Percentiles rank a stretch among this genome's conserved stretches.
These are phyloP conservation scores for Nephrocerus scutellatus DNA, from an alignment of 2,888 invertebrate genomes.

Conservation along the genomic window DNA sequence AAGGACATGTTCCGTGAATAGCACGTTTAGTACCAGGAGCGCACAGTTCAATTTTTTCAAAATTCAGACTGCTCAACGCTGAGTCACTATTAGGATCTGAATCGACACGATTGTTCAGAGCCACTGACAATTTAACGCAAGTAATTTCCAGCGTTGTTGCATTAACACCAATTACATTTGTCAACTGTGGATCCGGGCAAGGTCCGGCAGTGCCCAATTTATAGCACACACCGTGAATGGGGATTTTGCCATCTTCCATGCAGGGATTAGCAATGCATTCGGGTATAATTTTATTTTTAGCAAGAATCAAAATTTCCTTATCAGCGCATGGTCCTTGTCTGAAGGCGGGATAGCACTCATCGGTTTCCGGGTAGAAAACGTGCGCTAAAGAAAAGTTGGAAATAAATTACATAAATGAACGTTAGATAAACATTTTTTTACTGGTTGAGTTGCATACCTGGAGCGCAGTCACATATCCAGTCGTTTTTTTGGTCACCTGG, in stretches of 20 bases:
- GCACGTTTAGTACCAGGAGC: slow-evolving; percentile 31
- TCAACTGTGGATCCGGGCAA: slow-evolving; percentile 40
- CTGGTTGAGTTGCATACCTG: slow-evolving; percentile 27
- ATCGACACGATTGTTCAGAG: slow-evolving; percentile 39
- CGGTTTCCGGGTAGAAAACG: slow-evolving; percentile 56
- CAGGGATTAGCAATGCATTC: slow-evolving; percentile 60
- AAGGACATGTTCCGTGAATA: slow-evolving; percentile 32
- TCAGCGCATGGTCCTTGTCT: slow-evolving; percentile 57
- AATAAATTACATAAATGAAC: neutral
- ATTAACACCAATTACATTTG: slow-evolving; percentile 55
- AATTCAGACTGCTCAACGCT: slow-evolving; percentile 25
- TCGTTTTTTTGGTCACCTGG: slow-evolving; percentile 59
- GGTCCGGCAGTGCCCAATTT: slow-evolving; percentile 32
- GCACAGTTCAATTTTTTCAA: slow-evolving; percentile 32
- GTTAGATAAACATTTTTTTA: too few relatives aligned
- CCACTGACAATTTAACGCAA: slow-evolving; percentile 48
- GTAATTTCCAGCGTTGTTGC: slow-evolving; percentile 53
- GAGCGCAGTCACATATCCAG: slow-evolving; percentile 55
- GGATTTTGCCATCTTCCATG: slow-evolving; percentile 49
- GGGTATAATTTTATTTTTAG: slow-evolving; percentile 51
- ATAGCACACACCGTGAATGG: slow-evolving; percentile 37
- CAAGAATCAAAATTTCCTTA: slow-evolving; percentile 54
- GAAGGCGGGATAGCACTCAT: slow-evolving; percentile 58
- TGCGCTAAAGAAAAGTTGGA: slow-evolving; percentile 43
- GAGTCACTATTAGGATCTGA: slow-evolving; percentile 21